These are phyloP conservation scores for Steinernema hermaphroditum DNA, from an alignment of 2,888 invertebrate genomes.

Conservation along the genomic window DNA sequence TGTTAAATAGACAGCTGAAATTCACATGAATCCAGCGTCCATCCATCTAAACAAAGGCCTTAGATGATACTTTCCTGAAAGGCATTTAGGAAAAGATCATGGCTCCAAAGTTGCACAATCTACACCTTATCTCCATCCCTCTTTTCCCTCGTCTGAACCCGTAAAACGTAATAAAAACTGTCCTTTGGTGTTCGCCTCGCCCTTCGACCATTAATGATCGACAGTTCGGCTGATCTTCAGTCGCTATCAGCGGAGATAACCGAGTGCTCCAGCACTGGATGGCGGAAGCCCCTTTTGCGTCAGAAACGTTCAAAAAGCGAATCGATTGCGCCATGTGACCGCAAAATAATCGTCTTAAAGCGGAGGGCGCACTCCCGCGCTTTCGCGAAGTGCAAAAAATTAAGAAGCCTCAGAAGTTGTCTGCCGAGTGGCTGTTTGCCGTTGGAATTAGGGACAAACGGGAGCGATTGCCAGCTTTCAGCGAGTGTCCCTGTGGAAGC, in stretches of 20 bases:
- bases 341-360: not conserved
- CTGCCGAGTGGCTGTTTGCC: not conserved
- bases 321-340: not conserved
- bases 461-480: not conserved
- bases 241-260: not conserved
- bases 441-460: not conserved
- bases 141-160: too few relatives aligned
- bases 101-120: too few relatives aligned
- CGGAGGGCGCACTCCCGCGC: not conserved
- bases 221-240: not conserved
- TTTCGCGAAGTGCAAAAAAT: not conserved
- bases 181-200: not conserved
- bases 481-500: too few relatives aligned
- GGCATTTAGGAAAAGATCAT: too few relatives aligned
- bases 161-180: not conserved
- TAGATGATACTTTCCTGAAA: too few relatives aligned
- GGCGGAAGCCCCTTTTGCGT: not conserved
- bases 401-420: not conserved
- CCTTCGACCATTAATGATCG: not conserved
- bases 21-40: too few relatives aligned
- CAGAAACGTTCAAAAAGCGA: not conserved
- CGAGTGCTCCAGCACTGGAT: conserved; percentile 16
- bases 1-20: too few relatives aligned
- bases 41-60: too few relatives aligned
- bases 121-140: too few relatives aligned